phyloP scores from a whole-genome alignment of 2,888 invertebrate genomes.

The Atrina japonica region DNA sequence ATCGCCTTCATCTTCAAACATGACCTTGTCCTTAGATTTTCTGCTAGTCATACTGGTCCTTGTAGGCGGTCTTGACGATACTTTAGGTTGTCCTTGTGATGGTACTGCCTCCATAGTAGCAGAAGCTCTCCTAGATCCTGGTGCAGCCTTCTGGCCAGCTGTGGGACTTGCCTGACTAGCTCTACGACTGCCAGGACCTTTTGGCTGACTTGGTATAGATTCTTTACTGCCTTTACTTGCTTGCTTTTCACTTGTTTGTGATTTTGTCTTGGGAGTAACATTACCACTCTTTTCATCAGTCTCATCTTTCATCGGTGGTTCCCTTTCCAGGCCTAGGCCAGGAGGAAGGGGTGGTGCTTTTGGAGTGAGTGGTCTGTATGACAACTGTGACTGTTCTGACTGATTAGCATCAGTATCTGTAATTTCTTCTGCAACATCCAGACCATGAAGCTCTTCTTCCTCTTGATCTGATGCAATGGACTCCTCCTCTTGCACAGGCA shows the following conservation, averaged over 20 bases:
- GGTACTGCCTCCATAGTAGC: constrained; percentile 4
- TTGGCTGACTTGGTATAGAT: constrained; percentile 41
- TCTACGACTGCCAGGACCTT: constrained; percentile 36
- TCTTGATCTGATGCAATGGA: constrained; percentile 56
- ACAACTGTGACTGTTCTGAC: constrained; percentile 76
- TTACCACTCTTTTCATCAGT: constrained; percentile 4
- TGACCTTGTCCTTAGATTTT: constrained; percentile 48
- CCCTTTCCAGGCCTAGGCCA: constrained; percentile 52
- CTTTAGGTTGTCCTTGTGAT: constrained; percentile 20
- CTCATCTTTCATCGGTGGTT: constrained; percentile 12
- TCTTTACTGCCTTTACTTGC: constrained; percentile 36
- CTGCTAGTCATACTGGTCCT: constrained; percentile 44
- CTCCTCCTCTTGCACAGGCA: constrained; percentile 53
- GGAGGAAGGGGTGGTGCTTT: constrained; percentile 77
- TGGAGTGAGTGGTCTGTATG: constrained; percentile 77
- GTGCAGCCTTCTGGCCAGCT: constrained; percentile 19
- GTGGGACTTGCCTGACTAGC: constrained; percentile 24
- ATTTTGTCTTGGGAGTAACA: constrained; percentile 31
- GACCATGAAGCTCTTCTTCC: constrained; percentile 60
- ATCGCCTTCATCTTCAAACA: constrained; percentile 40
- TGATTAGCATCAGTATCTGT: constrained; percentile 53
- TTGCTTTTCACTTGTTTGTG: constrained; percentile 28
- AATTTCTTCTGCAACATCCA: constrained; percentile 51
- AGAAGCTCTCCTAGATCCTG: constrained; percentile 22
- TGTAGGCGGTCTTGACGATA: constrained; percentile 38